Evolutionary conservation across 2,888 invertebrate species (phyloP), one percentile per base, ranked within the genome.

Genomic region (Cryptophagus acutangulus): DNA sequence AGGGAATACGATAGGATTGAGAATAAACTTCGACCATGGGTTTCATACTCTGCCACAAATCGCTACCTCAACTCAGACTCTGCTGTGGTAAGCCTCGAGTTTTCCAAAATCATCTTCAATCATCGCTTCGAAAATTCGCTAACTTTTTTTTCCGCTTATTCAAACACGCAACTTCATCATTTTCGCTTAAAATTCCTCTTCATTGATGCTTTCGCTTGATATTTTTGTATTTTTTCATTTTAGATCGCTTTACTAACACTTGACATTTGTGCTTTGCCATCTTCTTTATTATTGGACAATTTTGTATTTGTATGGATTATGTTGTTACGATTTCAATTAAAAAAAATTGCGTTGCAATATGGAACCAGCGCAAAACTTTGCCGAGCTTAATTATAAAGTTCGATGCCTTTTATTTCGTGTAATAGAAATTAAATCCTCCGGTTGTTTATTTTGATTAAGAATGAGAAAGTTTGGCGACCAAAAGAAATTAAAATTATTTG

Each of bases 61-160:
- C 81, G 84, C 65, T 89, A 81, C 73, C 82, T 84, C 71, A 83
- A 84, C 72, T 84, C 87, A 54, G 82, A 79, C 63, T 73, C 80
- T 56, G 78, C 80, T 58, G 80, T 79, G 79, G 87, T 87, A 73
- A 75, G 76, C 38, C 5, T 2, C 6, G 4, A 3, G 26, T 26
- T 3, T n/a, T 4, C n/a, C 26, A 26, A 6, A 12, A 12, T 26
- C n/a, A 26, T 26, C n/a, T 12, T 6, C 3, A 26, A 26, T 26
- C n/a, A n/a, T 20, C 20, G 9, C 20, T 20, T 20, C 9, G 20
- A 6, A 8, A 20, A 6, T 20, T 8, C 20, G 9, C 9, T 20
- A 20, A 20, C 20, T 6, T 20, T 20, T 12, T 29, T 31, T 31
- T 31, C 16, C 14, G 8, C 14, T 12, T 10, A 15, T 31, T 6